These are phyloP conservation scores for Plodia interpunctella DNA, from an alignment of 1,140 invertebrate genomes.

Conservation along the genomic window DNA sequence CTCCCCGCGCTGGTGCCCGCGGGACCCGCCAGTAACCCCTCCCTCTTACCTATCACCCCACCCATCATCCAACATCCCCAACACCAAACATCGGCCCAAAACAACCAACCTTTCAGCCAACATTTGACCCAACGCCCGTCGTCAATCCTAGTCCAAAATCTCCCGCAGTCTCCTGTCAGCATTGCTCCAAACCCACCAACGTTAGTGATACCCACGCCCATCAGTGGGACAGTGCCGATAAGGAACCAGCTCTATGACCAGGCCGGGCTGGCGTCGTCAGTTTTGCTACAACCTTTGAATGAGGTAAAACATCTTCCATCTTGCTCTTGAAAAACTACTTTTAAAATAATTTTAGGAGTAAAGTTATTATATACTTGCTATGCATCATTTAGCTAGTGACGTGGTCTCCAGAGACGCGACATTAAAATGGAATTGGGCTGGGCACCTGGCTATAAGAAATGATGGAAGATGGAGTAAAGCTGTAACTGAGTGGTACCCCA, in stretches of 20 bases:
- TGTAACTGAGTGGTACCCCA: no score
- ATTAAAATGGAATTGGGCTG: no score
- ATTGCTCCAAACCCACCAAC: slow-evolving; percentile 35
- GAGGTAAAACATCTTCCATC: slow-evolving; percentile 43
- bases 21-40: slow-evolving; percentile 30
- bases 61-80: neutral
- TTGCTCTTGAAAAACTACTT: no score
- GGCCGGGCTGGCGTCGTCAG: slow-evolving; percentile 52
- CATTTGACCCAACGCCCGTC: slow-evolving; percentile 18
- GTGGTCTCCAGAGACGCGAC: no score
- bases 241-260: slow-evolving; percentile 60
- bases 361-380: no score
- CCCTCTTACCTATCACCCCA: slow-evolving; percentile 1
- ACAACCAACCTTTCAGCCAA: slow-evolving; percentile 12
- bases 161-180: slow-evolving; percentile 32
- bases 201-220: slow-evolving; percentile 38
- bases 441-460: no score
- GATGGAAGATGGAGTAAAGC: no score
- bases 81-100: no score
- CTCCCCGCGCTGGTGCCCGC: slow-evolving; percentile 50
- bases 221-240: slow-evolving; percentile 60
- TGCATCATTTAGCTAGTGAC: no score
- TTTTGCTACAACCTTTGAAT: slow-evolving; percentile 62
- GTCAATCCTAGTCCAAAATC: neutral
- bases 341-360: no score